Base-by-base conservation (phyloP, 2,797 vertebrate species). In the Lithobates sylvaticus region DNA sequence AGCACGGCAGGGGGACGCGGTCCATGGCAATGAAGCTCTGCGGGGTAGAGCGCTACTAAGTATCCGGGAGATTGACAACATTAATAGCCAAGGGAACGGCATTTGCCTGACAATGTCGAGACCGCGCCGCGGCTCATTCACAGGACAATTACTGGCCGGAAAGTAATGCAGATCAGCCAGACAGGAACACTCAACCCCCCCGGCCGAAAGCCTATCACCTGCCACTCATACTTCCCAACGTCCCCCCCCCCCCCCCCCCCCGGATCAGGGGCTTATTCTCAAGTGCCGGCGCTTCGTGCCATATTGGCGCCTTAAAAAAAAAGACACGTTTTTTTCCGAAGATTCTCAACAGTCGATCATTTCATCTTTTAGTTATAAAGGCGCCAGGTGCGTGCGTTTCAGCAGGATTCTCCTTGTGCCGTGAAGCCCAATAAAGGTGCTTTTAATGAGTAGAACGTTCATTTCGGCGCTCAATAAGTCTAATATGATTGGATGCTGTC, bases 31-130 rank as follows among this genome's bases (percentile, higher is more conserved):
- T 83, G 70, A 27, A 72, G 39, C 80, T 39, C 50, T 16, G 69
- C 69, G 3, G 68, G 80, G 69, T 82, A 67, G 67, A 64, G n/a
- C 27, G n/a, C 75, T 29, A 76, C 75, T 83, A 83, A 84, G 76
- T 79, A 79, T 79, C 42, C 58, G 26, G 68, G 29, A 84, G 81
- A 87, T 64, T 87, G 86, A 87, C 86, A 87, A 34, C 44, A 42
- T 74, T 87, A 87, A 84, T 84, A 74, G 76, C 76, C 76, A 69
- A 84, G 76, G 83, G 78, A 75, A 72, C 84, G 78, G 50, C 70
- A 75, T 70, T 75, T 78, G 47, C 72, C 39, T 73, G 74, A 67
- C 68, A 86, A 73, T 71, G 39, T 78, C 85, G 29, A 16, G 78
- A 75, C 71, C 69, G 65, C 18, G 54, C 61, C 78, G 64, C 78